These are phyloP conservation scores for Cerastis leucographa DNA, from an alignment of 2,888 invertebrate species.

Conservation along the genomic window DNA sequence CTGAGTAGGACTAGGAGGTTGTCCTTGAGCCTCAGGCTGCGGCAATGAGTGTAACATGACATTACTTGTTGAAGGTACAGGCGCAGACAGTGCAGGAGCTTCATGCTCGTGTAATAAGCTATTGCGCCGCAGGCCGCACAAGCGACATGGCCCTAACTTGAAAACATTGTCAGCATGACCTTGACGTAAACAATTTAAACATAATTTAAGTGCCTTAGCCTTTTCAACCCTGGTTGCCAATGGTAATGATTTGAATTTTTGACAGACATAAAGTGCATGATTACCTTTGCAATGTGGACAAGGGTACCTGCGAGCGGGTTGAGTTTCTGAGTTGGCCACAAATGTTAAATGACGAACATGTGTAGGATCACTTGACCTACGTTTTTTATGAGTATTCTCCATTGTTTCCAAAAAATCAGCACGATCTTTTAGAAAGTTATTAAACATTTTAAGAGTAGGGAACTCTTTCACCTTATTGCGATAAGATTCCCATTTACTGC, in stretches of 20 bases:
- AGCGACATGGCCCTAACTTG: slow-evolving; percentile 7
- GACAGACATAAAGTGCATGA: slow-evolving; percentile 7
- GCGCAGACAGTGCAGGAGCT: slow-evolving; percentile 14
- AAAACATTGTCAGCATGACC: slow-evolving; percentile 3
- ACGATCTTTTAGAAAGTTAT: slow-evolving; percentile 12
- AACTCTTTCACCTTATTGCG: slow-evolving; percentile 16
- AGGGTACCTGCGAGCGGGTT: background rate
- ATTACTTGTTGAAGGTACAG: slow-evolving; percentile 3
- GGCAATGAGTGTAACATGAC: slow-evolving; percentile 11
- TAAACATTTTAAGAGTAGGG: slow-evolving; percentile 14
- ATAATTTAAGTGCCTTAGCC: slow-evolving; percentile 1
- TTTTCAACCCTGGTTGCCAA: slow-evolving; percentile 2
- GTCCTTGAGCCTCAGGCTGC: background rate
- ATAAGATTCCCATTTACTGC: slow-evolving; percentile 6
- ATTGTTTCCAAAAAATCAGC: slow-evolving; percentile 20
- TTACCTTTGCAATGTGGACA: slow-evolving; percentile 6
- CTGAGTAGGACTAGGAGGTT: slow-evolving; percentile 9
- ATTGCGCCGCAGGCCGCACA: background rate
- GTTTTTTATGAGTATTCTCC: slow-evolving; percentile 8
- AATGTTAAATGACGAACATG: background rate
- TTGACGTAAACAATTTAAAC: slow-evolving; percentile 16
- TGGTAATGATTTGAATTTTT: background rate
- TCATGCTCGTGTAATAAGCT: slow-evolving; percentile 8
- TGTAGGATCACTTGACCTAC: slow-evolving; percentile 6
- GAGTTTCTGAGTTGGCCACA: background rate